Conservation (phyloP, 2,888 invertebrate genomes). For the Melolontha melolontha region DNA sequence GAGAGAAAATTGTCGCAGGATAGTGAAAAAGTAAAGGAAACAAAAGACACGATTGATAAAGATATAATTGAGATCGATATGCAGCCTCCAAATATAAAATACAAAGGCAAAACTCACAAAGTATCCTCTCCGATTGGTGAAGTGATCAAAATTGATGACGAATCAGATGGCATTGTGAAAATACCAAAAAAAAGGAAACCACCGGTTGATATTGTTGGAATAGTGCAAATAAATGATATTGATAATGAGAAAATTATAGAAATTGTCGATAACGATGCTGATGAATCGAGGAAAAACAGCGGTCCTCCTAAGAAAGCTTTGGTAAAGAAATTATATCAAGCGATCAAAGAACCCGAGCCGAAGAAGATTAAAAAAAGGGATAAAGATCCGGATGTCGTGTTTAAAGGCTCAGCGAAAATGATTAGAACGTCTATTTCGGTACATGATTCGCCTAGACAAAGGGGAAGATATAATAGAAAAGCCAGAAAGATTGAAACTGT, state of each 20-base stretch:
- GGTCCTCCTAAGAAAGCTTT: slow-evolving; percentile 14
- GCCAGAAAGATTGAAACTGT: background rate
- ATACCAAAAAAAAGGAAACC: slow-evolving; percentile 1
- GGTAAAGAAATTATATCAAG: slow-evolving; percentile 7
- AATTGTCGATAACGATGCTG: background rate
- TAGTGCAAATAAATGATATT: background rate
- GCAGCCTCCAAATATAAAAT: background rate
- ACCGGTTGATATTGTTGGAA: background rate
- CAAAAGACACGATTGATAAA: slow-evolving; percentile 1
- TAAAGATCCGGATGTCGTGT: slow-evolving; percentile 9
- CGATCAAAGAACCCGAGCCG: background rate
- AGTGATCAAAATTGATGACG: slow-evolving; percentile 9
- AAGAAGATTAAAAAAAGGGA: slow-evolving; percentile 1
- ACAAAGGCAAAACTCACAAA: background rate
- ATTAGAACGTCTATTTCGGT: background rate
- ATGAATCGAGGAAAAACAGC: background rate
- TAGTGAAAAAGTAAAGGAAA: background rate
- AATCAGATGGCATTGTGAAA: background rate
- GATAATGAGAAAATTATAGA: too few relatives aligned
- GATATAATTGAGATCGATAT: slow-evolving; percentile 23
- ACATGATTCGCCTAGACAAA: background rate
- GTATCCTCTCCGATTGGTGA: background rate
- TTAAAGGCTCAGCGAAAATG: background rate
- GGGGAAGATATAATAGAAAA: background rate
- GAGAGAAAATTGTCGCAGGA: slow-evolving; percentile 24